Conservation (phyloP, 2,888 invertebrate genomes). For the Escarpia spicata region DNA sequence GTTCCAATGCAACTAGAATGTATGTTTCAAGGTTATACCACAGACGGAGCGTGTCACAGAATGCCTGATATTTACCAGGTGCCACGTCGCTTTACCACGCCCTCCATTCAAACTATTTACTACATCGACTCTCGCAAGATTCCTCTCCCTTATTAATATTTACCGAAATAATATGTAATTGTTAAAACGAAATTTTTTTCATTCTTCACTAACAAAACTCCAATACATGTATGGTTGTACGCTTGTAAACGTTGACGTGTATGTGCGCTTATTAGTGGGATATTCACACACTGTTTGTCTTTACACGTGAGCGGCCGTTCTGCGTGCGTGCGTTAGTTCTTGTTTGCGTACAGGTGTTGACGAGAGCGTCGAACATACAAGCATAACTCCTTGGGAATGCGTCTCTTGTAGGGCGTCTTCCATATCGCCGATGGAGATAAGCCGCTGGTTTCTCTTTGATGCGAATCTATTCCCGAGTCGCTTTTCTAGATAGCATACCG, state of each 20-base stretch:
- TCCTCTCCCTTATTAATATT: neutral
- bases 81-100: neutral
- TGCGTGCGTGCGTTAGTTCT: neutral
- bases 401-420: neutral
- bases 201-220: neutral
- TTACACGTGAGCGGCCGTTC: neutral
- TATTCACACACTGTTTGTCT: neutral
- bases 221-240: neutral
- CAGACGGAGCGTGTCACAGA: neutral
- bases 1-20: neutral
- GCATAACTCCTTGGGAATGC: neutral
- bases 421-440: neutral
- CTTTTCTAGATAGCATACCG: neutral
- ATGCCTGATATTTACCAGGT: neutral
- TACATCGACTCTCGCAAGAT: neutral
- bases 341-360: neutral
- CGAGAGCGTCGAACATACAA: neutral
- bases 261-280: neutral
- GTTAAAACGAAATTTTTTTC: neutral
- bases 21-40: neutral
- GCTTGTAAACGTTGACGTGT: neutral
- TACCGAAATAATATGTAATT: neutral
- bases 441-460: neutral
- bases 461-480: neutral
- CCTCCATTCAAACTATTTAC: neutral